These are phyloP conservation scores for Semibalanus balanoides DNA, from an alignment of 1,140 invertebrate genomes.

Conservation along the genomic window DNA sequence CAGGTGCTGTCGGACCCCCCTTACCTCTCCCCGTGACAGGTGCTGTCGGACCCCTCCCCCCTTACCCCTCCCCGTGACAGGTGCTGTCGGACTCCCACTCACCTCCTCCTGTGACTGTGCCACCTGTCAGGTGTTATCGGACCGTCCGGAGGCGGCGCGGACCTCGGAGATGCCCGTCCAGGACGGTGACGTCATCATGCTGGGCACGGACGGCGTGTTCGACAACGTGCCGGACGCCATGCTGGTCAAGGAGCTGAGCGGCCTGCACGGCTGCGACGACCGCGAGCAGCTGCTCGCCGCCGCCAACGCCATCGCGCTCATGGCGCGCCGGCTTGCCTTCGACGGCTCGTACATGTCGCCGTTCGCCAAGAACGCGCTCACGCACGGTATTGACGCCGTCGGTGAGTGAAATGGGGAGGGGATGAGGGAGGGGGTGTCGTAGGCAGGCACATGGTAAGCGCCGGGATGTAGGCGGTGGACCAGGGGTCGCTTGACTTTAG, in stretches of 20 bases:
- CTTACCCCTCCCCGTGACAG: too few species aligned
- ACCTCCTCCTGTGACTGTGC: too few species aligned
- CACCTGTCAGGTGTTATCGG: conserved; percentile 17
- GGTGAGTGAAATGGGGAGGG: too few species aligned
- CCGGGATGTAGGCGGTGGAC: too few species aligned
- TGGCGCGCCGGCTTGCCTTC: conserved; percentile 81
- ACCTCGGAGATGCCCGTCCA: conserved; percentile 78
- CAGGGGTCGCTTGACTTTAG: too few species aligned
- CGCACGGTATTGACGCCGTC: conserved; percentile 81
- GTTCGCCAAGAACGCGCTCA: conserved; percentile 77
- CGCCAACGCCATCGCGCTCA: conserved; percentile 85
- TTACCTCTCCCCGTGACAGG: too few species aligned
- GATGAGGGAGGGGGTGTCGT: too few species aligned
- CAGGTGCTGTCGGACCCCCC: too few species aligned
- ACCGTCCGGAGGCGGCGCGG: conserved; percentile 76
- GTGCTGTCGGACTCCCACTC: too few species aligned
- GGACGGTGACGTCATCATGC: conserved; percentile 88
- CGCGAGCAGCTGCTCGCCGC: conserved; percentile 64
- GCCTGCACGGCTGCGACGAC: conserved; percentile 49
- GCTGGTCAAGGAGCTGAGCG: conserved; percentile 58
- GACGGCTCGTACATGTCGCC: conserved; percentile 90
- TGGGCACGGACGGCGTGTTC: conserved; percentile 95
- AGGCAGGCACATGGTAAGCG: too few species aligned
- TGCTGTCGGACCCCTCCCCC: too few species aligned
- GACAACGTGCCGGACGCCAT: conserved; percentile 89